Evolutionary conservation across 2,797 vertebrate genomes (phyloP).

Genomic region (Gallirallus australis): DNA sequence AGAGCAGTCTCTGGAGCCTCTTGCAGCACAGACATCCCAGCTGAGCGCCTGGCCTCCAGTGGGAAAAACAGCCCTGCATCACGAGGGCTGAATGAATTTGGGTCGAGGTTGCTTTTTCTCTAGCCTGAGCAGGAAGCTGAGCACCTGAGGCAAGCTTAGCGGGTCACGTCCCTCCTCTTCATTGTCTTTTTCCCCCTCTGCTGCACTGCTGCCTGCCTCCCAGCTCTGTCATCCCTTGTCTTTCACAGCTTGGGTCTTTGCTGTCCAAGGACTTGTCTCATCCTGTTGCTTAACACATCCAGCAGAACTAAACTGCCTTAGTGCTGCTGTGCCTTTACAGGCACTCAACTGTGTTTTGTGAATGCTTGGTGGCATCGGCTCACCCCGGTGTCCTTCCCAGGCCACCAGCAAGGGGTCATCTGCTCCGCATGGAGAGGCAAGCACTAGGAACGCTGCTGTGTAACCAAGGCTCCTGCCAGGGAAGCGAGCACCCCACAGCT

Average conservation of each 20-base stretch:
- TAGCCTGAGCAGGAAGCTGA: background rate
- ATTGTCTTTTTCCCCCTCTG: background rate
- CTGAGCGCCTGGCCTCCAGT: background rate
- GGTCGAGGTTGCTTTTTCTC: background rate
- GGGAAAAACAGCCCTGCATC: background rate
- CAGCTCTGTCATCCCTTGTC: background rate
- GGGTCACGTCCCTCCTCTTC: background rate
- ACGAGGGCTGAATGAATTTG: background rate
- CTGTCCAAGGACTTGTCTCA: background rate
- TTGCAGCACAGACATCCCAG: background rate
- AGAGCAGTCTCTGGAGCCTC: constrained; percentile 21
- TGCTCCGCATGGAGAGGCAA: background rate
- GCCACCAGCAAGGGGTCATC: background rate
- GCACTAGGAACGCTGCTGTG: background rate
- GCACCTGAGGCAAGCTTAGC: background rate
- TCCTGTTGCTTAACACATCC: background rate
- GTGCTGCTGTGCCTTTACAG: background rate
- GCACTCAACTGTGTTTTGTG: background rate
- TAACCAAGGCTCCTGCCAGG: background rate
- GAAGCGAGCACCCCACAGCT: background rate
- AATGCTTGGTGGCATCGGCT: background rate
- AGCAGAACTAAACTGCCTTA: background rate
- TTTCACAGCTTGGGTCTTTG: constrained; percentile 2
- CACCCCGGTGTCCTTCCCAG: background rate
- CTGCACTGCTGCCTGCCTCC: background rate